A percentile compares a stretch with the other conserved stretches of the same genome.
Evolutionary conservation across 2,888 invertebrate species (phyloP).

Genomic region (Plagiodera versicolora): DNA sequence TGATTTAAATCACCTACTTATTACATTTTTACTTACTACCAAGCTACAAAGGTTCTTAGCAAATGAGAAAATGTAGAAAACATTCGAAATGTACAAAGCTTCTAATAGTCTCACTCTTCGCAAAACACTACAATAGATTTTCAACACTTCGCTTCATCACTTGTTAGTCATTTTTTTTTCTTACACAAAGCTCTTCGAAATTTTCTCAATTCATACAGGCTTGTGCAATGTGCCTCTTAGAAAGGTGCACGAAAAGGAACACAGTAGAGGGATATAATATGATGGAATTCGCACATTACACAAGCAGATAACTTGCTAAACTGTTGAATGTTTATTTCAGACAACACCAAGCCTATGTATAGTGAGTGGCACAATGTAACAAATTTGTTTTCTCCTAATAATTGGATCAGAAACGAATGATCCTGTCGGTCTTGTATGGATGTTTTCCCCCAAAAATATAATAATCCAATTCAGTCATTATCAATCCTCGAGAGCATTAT

Average conservation of each 20-base stretch:
- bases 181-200: constrained; percentile 28
- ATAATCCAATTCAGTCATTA: no score
- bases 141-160: constrained; percentile 32
- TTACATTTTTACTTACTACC: constrained; percentile 50
- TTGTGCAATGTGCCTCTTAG: constrained; percentile 43
- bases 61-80: constrained; percentile 43
- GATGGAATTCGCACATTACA: constrained; percentile 46
- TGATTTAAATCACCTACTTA: constrained; percentile 41
- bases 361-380: no score
- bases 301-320: constrained; percentile 38
- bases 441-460: no score
- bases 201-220: constrained; percentile 29
- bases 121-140: constrained; percentile 41
- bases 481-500: no score
- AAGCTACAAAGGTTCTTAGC: constrained; percentile 48
- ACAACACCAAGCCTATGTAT: constrained; percentile 37
- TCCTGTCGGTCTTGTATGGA: no score
- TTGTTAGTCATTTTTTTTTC: constrained; percentile 33
- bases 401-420: no score
- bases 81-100: constrained; percentile 45
- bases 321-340: constrained; percentile 25
- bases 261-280: constrained; percentile 29
- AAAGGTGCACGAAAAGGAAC: constrained; percentile 28
- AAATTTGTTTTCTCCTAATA: no score
- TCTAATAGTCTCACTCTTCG: constrained; percentile 43